Evolutionary conservation across 2,797 vertebrate species (phyloP), one percentile per base, ranked within the genome.

Genomic region (Melanotaenia nigrans): DNA sequence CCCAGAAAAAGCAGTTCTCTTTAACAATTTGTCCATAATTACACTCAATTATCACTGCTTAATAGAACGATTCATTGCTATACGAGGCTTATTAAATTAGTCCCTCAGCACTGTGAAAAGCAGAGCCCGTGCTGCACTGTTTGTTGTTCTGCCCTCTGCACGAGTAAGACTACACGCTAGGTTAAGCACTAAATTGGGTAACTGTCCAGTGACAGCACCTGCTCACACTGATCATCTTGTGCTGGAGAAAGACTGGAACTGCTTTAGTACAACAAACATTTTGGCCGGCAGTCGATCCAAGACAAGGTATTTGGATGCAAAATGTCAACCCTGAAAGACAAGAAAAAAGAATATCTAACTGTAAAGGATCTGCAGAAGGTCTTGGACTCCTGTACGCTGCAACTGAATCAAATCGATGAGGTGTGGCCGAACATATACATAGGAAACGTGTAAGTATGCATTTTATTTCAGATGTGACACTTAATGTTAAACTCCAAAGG

Each of bases 361-460:
- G 91, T 96, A 73, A 94, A 92, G 85, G 95, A 96, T 65, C 87
- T 92, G 84, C 90, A 95, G 89, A 94, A 78, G 83, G 85, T 95
- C 90, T 86, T 94, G 93, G 94, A 95, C 87, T 93, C 92, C 3
- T 96, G 95, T 82, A 93, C 91, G 67, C 75, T 96, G 42, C 91
- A 93, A 75, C 90, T 94, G 33, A 91, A 88, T 67, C 95, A 94
- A 59, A 77, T 95, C 51, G 94, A 95, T 42, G 95, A 96, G 86
- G 95, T 95, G 61, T 94, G 94, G 94, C 94, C 95, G 33, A 94
- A 94, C 73, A 88, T 96, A 75, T 95, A 78, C 89, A 92, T 93
- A 72, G 94, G 95, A 54, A 92, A 95, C 71, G 92, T 94, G 95
- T 95, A 93, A 95, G 96, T 96, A 92, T 65, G 5, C 24, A n/a